Conservation (phyloP, 2,888 invertebrate genomes). For the Sylvicola cinctus region DNA sequence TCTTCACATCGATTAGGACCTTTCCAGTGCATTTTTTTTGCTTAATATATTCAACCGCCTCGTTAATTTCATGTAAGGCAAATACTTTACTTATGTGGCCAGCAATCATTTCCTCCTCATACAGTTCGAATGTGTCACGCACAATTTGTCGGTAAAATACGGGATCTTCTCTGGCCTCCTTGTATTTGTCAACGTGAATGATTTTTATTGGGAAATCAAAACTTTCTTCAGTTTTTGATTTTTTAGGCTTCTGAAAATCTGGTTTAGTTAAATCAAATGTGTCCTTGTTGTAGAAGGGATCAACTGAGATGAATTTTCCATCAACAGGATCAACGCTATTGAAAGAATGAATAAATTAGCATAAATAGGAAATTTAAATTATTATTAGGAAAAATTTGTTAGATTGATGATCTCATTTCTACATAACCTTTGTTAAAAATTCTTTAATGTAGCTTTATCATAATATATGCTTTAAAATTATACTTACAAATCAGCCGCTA, state of each 20-base stretch:
- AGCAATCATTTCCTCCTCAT: conserved; percentile 36
- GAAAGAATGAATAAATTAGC: too few species aligned
- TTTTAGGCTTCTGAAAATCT: conserved; percentile 14
- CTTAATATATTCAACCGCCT: conserved; percentile 34
- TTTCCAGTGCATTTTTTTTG: conserved; percentile 39
- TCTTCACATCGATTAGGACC: conserved; percentile 26
- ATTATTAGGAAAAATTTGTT: too few species aligned
- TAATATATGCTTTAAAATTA: too few species aligned
- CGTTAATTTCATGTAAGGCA: conserved; percentile 33
- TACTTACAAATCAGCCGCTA: conserved; percentile 33
- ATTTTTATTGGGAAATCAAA: conserved; percentile 25
- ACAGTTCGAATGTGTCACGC: conserved; percentile 35
- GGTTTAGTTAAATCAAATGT: conserved; percentile 18
- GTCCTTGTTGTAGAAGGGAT: conserved; percentile 3
- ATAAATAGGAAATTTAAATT: too few species aligned
- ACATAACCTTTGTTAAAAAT: too few species aligned
- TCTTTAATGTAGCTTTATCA: too few species aligned
- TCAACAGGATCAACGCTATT: conserved; percentile 1
- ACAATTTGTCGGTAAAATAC: conserved; percentile 34
- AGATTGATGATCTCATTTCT: too few species aligned
- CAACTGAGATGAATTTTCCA: conserved; percentile 2
- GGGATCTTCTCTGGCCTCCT: conserved; percentile 27
- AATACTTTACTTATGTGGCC: conserved; percentile 34
- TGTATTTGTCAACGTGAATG: conserved; percentile 29
- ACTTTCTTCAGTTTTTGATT: conserved; percentile 21